Conservation (phyloP, 2,113 vertebrate species). For the Otocyon megalotis region DNA sequence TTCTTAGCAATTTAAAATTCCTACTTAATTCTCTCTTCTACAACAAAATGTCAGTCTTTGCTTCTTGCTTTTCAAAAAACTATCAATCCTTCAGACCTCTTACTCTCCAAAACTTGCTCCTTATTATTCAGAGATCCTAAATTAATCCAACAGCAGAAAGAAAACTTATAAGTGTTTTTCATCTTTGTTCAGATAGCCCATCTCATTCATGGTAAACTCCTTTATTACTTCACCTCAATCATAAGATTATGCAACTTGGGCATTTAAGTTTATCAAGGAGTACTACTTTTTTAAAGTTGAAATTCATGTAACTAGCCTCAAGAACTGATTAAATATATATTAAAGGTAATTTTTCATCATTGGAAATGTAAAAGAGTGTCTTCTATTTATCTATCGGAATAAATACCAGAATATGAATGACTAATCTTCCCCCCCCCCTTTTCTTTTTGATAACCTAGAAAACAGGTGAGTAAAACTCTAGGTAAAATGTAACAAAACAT, state of each 20-base stretch:
- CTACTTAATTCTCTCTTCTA: conserved; percentile 33
- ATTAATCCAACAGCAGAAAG: not conserved
- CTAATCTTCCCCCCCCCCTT: not conserved
- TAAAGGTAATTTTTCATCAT: conserved; percentile 34
- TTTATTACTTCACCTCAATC: not conserved
- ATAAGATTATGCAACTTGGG: not conserved
- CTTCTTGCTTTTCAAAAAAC: not conserved
- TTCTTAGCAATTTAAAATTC: conserved; percentile 35
- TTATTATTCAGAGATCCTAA: conserved; percentile 4
- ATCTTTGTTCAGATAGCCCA: not conserved
- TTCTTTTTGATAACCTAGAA: conserved; percentile 3
- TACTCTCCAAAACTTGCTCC: not conserved
- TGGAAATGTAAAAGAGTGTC: not conserved
- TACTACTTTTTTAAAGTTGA: not conserved
- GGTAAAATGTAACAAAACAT: conserved; percentile 16
- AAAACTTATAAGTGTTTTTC: not conserved
- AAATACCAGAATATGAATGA: not conserved
- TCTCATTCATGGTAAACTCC: not conserved
- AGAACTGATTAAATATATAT: conserved; percentile 31
- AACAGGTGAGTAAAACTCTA: conserved; percentile 44
- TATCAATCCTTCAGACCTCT: not conserved
- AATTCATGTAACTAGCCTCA: conserved; percentile 15
- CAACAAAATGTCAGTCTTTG: not conserved
- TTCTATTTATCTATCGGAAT: not conserved
- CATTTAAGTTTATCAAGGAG: conserved; percentile 29